Conservation (phyloP, 2,797 vertebrate species). For the Champsocephalus gunnari region DNA sequence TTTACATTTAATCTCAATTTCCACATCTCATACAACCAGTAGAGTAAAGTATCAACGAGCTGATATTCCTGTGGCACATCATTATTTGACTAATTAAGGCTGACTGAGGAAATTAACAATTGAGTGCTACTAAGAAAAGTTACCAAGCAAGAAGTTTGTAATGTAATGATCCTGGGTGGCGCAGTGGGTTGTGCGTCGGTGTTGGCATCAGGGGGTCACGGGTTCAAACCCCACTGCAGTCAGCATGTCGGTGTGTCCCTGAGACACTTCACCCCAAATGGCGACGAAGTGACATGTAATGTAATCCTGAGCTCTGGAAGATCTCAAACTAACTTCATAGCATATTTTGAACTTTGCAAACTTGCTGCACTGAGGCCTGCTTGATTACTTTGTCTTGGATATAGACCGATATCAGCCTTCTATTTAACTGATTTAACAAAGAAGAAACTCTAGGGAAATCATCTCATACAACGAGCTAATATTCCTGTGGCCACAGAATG, state of each 20-base stretch:
- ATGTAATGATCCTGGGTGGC: not conserved
- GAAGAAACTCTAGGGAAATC: not conserved
- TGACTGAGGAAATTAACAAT: not conserved
- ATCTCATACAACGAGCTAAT: not conserved
- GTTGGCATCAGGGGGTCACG: no score
- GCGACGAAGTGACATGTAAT: no score
- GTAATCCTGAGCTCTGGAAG: slow-evolving; percentile 5
- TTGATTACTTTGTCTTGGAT: not conserved
- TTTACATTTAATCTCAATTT: not conserved
- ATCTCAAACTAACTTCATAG: slow-evolving; percentile 3
- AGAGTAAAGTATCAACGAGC: no score
- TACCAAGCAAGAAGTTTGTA: not conserved
- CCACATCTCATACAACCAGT: not conserved
- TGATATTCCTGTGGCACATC: not conserved
- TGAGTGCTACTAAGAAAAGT: not conserved
- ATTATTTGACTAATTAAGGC: not conserved
- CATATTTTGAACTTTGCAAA: no score
- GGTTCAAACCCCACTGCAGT: no score
- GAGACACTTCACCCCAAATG: no score
- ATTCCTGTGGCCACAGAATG: not conserved
- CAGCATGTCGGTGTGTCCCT: no score
- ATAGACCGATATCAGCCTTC: not conserved
- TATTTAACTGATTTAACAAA: not conserved
- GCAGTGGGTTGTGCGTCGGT: no score
- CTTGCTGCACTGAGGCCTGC: no score